Evolutionary conservation across 2,888 invertebrate species (phyloP), one percentile per base, ranked within the genome.

Genomic region (Cheilosia urbana): DNA sequence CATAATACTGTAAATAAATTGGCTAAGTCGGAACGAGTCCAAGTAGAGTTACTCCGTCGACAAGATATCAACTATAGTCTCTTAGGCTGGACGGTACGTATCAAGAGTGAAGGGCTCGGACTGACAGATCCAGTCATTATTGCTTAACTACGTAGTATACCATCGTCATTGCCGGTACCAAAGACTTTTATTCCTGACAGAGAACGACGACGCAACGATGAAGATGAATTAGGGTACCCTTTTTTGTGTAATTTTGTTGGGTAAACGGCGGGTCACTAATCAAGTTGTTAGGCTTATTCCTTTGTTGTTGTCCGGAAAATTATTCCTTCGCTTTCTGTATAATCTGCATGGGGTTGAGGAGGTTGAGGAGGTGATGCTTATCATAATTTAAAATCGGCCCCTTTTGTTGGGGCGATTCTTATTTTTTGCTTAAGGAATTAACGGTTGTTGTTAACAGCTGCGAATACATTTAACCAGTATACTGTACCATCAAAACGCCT

Each of bases 391-490:
- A 47, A 79, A 58, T 37, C 60, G 72, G 34, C 34, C 57, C 2
- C 58, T 58, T 72, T 72, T 51, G 19, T 58, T 72, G 34, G 34
- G 49, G 19, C 42, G n/a, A 13, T 27, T 17, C 60, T 30, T 62
- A 21, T 42, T 72, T 42, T 30, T 53, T 40, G 42, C 53, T 57
- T 55, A 30, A 51, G 30, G 34, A 65, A 72, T 79, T 72, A 75
- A 75, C 62, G 19, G 57, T 75, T 75, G 68, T 63, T 81, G 55
- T 75, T 63, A 60, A 66, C 76, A 81, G 69, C 81, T 76, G 63
- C 62, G 49, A 69, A 63, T 63, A 71, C 51, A 81, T 81, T 71
- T 75, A 30, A 34, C 62, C 51, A 69, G 57, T 55, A 69, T 51
- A 68, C 62, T 47, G 17, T 17, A 62, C 40, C 66, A 47, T 11